These are phyloP conservation scores for Neosilurus mollespiculum DNA, from an alignment of 2,797 vertebrate genomes.

Conservation along the genomic window DNA sequence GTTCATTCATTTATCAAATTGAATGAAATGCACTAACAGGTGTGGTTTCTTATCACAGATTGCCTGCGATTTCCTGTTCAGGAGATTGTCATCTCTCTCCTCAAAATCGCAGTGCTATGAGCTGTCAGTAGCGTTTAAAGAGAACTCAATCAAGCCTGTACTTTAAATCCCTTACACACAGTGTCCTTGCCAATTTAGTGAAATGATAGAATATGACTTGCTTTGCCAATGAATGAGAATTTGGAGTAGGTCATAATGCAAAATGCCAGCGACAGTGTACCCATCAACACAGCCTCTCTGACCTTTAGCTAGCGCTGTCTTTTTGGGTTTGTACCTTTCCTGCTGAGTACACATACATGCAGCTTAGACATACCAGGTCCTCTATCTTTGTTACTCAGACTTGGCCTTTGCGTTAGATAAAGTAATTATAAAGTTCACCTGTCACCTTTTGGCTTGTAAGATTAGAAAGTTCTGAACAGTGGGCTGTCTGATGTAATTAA, in stretches of 20 bases:
- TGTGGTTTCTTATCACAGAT: conserved; percentile 11
- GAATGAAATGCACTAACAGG: conserved; percentile 40
- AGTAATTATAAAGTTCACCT: conserved; percentile 46
- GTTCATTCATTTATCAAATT: conserved; percentile 41
- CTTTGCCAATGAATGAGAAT: conserved; percentile 23
- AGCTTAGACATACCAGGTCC: neutral
- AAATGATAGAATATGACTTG: conserved; percentile 50
- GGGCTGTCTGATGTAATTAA: conserved; percentile 38
- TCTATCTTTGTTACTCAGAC: conserved; percentile 21
- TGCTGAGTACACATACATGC: conserved; percentile 12
- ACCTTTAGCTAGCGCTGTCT: conserved; percentile 50
- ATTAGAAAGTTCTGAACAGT: conserved; percentile 30
- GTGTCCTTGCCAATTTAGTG: conserved; percentile 41
- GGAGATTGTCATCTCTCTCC: conserved; percentile 1
- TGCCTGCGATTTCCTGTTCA: conserved; percentile 23
- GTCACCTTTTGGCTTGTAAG: conserved; percentile 41
- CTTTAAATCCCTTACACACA: conserved; percentile 26
- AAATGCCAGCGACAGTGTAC: conserved; percentile 27
- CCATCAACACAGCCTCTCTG: conserved; percentile 41
- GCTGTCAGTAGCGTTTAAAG: conserved; percentile 54
- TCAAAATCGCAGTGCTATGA: conserved; percentile 18
- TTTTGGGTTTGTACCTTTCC: conserved; percentile 40
- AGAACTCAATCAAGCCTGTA: conserved; percentile 50
- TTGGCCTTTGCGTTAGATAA: conserved; percentile 25
- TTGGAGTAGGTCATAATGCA: conserved; percentile 47